Evolutionary conservation across 2,888 invertebrate species (phyloP).

Genomic region (Minunthozetes semirufus): DNA sequence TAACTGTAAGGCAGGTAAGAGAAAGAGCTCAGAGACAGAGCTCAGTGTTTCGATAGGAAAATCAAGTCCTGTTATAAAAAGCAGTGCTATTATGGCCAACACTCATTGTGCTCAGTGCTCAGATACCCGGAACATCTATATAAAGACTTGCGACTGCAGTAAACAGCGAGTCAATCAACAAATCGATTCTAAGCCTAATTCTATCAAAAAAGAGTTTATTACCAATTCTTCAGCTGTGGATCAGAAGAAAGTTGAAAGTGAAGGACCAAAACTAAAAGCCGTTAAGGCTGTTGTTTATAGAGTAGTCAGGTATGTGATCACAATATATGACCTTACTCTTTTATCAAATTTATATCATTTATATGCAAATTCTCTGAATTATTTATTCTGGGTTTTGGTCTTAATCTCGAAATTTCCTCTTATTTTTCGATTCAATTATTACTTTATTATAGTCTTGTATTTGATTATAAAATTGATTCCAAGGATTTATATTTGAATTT

Average conservation of each 20-base stretch:
- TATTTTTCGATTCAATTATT: background rate
- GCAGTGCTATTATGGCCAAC: constrained; percentile 15
- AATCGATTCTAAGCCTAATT: constrained; percentile 1
- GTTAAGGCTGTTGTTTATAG: constrained; percentile 32
- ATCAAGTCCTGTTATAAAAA: constrained; percentile 17
- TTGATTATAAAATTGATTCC: background rate
- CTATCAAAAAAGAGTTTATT: constrained; percentile 2
- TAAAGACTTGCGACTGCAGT: constrained; percentile 29
- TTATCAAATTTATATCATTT: background rate
- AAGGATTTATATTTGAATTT: background rate
- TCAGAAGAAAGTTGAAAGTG: background rate
- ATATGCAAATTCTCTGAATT: background rate
- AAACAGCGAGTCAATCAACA: constrained; percentile 21
- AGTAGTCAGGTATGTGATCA: constrained; percentile 27
- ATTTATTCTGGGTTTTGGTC: background rate
- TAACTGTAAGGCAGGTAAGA: constrained; percentile 6
- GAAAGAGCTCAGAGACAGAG: background rate
- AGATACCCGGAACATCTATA: constrained; percentile 32
- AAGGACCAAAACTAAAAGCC: constrained; percentile 25
- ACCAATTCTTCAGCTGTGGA: constrained; percentile 20
- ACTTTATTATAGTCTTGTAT: background rate
- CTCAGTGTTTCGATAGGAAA: background rate
- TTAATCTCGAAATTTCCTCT: too few relatives aligned
- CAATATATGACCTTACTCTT: background rate
- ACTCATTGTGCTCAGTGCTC: constrained; percentile 30